These are phyloP conservation scores for Meda fulgida DNA, from an alignment of 2,797 vertebrate genomes.

Conservation along the genomic window DNA sequence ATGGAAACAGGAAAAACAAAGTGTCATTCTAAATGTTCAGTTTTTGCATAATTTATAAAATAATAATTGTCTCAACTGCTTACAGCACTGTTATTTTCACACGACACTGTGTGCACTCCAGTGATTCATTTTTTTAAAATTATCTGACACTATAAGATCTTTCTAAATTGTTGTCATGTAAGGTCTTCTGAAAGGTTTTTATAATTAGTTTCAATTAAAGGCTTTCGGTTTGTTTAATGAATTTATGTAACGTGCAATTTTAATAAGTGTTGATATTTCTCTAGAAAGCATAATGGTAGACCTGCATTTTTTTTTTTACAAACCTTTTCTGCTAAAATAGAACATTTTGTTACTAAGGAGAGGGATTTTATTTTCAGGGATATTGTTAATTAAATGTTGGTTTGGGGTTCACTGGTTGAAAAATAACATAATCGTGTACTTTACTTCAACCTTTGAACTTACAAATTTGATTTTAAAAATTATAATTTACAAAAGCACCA, in stretches of 20 bases:
- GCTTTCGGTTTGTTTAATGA: not conserved
- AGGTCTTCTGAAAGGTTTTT: conserved; percentile 15
- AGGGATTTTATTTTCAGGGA: not conserved
- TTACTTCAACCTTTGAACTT: not conserved
- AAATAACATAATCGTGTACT: not conserved
- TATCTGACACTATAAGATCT: not conserved
- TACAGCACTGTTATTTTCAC: conserved; percentile 26
- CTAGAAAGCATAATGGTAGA: not conserved
- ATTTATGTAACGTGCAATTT: conserved; percentile 5
- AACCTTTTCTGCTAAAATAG: not conserved
- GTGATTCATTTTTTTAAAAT: conserved; percentile 10
- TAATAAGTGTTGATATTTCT: conserved; percentile 12
- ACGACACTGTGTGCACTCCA: not conserved
- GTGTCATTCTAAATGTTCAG: conserved; percentile 16
- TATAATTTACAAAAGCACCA: not conserved
- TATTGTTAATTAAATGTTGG: not conserved
- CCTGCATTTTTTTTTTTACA: not conserved
- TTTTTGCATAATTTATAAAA: conserved; percentile 16
- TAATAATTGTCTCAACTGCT: not conserved
- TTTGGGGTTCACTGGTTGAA: not conserved
- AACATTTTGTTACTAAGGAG: not conserved
- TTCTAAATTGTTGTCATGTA: not conserved
- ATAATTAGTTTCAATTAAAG: conserved; percentile 11
- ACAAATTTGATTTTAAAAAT: not conserved
- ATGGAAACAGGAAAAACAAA: conserved; percentile 18